phyloP scores from a whole-genome alignment of 2,113 vertebrate species.

The Channa argus region DNA sequence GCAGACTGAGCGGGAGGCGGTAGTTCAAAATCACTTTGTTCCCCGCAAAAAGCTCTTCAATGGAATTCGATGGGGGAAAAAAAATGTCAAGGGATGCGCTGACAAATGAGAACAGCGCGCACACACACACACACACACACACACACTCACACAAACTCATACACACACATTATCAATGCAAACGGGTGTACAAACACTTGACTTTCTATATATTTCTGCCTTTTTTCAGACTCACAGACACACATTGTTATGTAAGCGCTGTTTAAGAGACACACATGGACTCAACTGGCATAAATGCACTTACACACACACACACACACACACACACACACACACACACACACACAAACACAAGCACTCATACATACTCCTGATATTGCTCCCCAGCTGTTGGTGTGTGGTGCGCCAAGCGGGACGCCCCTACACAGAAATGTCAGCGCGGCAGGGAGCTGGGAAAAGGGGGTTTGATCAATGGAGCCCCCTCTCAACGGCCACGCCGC shows the following conservation, averaged over 20 bases:
- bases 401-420: conserved; percentile 69
- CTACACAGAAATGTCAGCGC: conserved; percentile 77
- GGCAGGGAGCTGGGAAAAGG: conserved; percentile 67
- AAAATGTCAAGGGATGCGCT: conserved; percentile 23
- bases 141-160: conserved; percentile 14
- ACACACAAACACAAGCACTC: conserved; percentile 6
- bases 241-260: conserved; percentile 41
- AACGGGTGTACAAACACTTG: background rate
- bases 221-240: background rate
- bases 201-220: conserved; percentile 1
- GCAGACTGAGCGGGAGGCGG: conserved; percentile 35
- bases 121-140: background rate
- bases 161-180: background rate
- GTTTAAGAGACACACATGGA: conserved; percentile 6
- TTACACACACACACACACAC: background rate
- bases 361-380: conserved; percentile 32
- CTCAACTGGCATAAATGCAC: conserved; percentile 5
- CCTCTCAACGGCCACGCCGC: conserved; percentile 51
- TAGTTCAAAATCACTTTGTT: conserved; percentile 63
- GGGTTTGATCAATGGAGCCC: conserved; percentile 80
- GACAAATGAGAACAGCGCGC: conserved; percentile 8
- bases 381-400: conserved; percentile 70
- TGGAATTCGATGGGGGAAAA: conserved; percentile 56
- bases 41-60: conserved; percentile 61
- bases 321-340: background rate